Evolutionary conservation across 2,797 vertebrate species (phyloP).

Genomic region (Acanthornis magna): DNA sequence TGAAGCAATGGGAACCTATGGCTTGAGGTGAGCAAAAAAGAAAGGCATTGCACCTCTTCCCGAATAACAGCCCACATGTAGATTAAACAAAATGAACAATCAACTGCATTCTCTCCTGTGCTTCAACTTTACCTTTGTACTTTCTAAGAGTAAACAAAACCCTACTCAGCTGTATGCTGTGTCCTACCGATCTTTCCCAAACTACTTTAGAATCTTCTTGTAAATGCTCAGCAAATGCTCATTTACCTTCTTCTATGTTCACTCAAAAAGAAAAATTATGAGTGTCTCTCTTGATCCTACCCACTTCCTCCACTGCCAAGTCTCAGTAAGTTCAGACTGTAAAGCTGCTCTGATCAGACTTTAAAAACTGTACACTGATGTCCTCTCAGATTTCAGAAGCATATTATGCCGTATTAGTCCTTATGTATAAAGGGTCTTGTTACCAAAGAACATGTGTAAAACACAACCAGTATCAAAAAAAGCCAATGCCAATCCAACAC

Average conservation of each 20-base stretch:
- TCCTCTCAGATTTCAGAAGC: not conserved
- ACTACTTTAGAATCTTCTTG: not conserved
- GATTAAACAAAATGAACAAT: not conserved
- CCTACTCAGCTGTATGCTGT: not conserved
- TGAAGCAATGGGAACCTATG: not conserved
- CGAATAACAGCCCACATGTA: not conserved
- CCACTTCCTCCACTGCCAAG: not conserved
- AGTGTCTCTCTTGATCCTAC: not conserved
- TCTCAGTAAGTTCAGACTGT: not conserved
- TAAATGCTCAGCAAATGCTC: not conserved
- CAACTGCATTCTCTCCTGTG: not conserved
- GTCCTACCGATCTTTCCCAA: not conserved
- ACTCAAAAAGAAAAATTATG: not conserved
- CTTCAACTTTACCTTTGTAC: not conserved
- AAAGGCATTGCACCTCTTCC: not conserved
- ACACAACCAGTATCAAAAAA: not conserved
- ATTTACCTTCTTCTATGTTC: not conserved
- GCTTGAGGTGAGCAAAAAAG: not conserved
- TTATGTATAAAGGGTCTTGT: not conserved
- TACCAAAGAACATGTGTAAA: not conserved
- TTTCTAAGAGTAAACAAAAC: not conserved
- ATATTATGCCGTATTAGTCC: not conserved
- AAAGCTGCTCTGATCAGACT: not conserved
- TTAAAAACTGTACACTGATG: not conserved
- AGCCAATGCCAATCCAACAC: not conserved